phyloP scores from a whole-genome alignment of 2,797 vertebrate genomes.

The Pogonophryne albipinna region DNA sequence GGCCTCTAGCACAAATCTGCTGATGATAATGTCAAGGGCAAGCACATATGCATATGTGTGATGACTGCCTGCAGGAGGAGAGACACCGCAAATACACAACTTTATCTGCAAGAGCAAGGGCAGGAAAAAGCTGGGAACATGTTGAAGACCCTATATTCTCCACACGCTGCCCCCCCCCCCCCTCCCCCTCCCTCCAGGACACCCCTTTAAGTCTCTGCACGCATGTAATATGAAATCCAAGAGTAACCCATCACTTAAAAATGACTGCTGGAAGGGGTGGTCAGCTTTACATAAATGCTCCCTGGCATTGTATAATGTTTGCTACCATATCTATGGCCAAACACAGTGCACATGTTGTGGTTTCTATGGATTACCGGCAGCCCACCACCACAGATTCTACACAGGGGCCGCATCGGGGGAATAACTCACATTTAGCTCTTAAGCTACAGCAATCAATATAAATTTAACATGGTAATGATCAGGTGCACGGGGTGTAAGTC shows the following conservation, averaged over 20 bases:
- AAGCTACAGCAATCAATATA: constrained; percentile 86
- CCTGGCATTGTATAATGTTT: constrained; percentile 41
- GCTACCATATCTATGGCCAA: constrained; percentile 58
- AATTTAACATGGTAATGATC: constrained; percentile 87
- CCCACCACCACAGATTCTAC: constrained; percentile 66
- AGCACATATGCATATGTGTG: constrained; percentile 80
- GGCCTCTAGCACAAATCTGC: constrained; percentile 78
- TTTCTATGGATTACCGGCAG: constrained; percentile 75
- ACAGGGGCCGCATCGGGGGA: constrained; percentile 70
- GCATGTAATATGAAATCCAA: constrained; percentile 40
- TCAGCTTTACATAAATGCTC: constrained; percentile 50
- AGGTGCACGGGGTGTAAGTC: constrained; percentile 75
- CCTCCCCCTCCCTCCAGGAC: constrained; percentile 5
- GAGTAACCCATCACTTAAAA: constrained; percentile 50
- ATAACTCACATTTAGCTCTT: constrained; percentile 82
- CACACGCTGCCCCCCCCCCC: constrained; percentile 7
- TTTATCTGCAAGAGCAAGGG: constrained; percentile 52
- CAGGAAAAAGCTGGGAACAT: constrained; percentile 29
- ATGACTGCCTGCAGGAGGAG: constrained; percentile 70
- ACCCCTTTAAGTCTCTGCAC: neutral
- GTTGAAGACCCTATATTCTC: constrained; percentile 13
- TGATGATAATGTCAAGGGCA: constrained; percentile 86
- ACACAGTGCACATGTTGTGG: constrained; percentile 67
- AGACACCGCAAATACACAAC: constrained; percentile 64
- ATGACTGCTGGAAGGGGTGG: constrained; percentile 38